Evolutionary conservation across 2,888 invertebrate species (phyloP).

Genomic region (Lithophane semibrunnea): DNA sequence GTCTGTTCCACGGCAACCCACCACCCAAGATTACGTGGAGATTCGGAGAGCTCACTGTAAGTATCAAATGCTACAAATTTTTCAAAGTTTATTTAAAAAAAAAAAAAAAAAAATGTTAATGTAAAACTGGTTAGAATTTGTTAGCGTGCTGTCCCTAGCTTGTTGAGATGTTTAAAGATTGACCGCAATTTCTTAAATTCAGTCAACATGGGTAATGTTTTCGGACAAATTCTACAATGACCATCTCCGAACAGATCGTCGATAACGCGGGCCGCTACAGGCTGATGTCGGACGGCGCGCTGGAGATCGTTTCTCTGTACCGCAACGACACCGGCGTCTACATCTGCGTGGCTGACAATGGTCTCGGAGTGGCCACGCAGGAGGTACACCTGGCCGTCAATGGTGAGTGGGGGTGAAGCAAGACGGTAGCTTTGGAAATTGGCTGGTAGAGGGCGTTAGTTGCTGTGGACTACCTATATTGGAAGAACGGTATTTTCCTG

Average conservation of each 20-base stretch:
- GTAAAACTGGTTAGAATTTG: neutral
- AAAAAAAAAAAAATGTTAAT: too few relatives aligned
- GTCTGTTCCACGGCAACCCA: slow-evolving; percentile 94
- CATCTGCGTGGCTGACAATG: slow-evolving; percentile 96
- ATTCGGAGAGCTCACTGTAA: slow-evolving; percentile 93
- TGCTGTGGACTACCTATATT: slow-evolving; percentile 37
- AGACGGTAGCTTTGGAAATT: slow-evolving; percentile 26
- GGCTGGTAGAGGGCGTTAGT: slow-evolving; percentile 3
- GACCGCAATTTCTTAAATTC: neutral
- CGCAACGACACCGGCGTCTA: slow-evolving; percentile 96
- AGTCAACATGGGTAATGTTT: neutral
- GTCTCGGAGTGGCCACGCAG: slow-evolving; percentile 92
- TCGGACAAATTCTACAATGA: neutral
- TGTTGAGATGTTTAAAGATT: neutral
- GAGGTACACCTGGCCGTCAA: slow-evolving; percentile 93
- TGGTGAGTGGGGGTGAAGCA: slow-evolving; percentile 89
- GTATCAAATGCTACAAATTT: slow-evolving; percentile 48
- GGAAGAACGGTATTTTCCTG: too few relatives aligned
- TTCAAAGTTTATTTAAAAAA: neutral
- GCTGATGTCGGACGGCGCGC: slow-evolving; percentile 93
- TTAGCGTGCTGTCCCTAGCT: neutral
- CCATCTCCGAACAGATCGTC: slow-evolving; percentile 91
- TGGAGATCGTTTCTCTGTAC: slow-evolving; percentile 96
- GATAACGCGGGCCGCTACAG: slow-evolving; percentile 93
- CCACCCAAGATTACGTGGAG: slow-evolving; percentile 95